phyloP scores from a whole-genome alignment of 2,797 vertebrate species.

The Emys orbicularis region DNA sequence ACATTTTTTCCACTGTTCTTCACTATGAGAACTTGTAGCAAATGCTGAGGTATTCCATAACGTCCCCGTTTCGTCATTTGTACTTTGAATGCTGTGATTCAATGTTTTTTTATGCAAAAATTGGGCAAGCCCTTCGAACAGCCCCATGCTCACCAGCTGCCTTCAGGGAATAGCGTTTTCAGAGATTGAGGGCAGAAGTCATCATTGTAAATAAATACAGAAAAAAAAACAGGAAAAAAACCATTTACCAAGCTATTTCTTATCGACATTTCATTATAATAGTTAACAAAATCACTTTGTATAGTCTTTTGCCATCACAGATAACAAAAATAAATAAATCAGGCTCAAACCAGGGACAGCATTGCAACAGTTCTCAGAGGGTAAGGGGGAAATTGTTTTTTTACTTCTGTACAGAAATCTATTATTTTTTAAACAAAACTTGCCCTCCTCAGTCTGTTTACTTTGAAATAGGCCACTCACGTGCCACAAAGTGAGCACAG shows the following conservation, averaged over 20 bases:
- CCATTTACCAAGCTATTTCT: background rate
- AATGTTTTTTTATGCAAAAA: background rate
- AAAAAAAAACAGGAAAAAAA: slow-evolving; percentile 37
- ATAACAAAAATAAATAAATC: slow-evolving; percentile 27
- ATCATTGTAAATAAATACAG: background rate
- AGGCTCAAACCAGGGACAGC: background rate
- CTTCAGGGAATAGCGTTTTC: background rate
- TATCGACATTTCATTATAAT: slow-evolving; percentile 8
- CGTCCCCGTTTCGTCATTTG: background rate
- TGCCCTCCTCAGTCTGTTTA: background rate
- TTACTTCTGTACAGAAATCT: background rate
- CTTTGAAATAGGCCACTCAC: background rate
- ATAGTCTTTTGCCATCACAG: background rate
- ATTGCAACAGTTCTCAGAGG: slow-evolving; percentile 1
- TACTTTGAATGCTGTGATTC: background rate
- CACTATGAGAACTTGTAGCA: background rate
- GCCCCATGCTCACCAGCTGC: background rate
- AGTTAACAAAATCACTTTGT: background rate
- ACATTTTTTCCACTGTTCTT: slow-evolving; percentile 6
- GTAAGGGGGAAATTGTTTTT: background rate
- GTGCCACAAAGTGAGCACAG: background rate
- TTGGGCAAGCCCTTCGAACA: background rate
- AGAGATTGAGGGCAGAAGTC: background rate
- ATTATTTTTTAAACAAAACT: background rate
- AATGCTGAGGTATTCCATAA: background rate